phyloP scores from a whole-genome alignment of 2,113 vertebrate genomes.

The Callopanchax toddi region DNA sequence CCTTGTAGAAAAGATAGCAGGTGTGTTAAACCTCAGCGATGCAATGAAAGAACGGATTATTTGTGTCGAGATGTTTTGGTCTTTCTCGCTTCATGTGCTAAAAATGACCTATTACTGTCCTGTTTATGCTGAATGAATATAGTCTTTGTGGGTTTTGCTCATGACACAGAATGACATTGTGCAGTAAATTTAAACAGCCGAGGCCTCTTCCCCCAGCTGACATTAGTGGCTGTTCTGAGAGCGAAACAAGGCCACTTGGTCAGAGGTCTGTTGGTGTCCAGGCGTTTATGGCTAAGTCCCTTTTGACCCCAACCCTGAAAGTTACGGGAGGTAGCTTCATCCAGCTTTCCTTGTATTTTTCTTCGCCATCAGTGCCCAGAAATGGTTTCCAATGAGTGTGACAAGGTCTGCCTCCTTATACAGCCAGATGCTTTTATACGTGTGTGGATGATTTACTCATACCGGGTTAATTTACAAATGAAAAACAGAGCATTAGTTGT shows the following conservation, averaged over 20 bases:
- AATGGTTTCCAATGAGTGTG: background rate
- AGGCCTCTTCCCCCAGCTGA: constrained; percentile 57
- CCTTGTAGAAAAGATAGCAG: constrained; percentile 17
- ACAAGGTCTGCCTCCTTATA: no score
- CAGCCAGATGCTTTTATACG: no score
- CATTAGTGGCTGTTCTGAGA: constrained; percentile 48
- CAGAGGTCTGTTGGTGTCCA: constrained; percentile 74
- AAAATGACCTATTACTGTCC: constrained; percentile 21
- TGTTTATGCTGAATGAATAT: constrained; percentile 49
- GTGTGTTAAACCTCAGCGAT: constrained; percentile 14
- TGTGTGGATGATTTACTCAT: background rate
- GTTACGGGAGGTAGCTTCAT: constrained; percentile 55
- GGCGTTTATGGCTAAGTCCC: constrained; percentile 61
- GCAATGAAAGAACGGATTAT: constrained; percentile 6
- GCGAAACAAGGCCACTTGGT: constrained; percentile 64
- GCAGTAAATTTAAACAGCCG: constrained; percentile 66
- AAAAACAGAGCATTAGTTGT: background rate
- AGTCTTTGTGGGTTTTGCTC: constrained; percentile 39
- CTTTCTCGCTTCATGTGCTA: constrained; percentile 10
- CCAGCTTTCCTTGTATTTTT: constrained; percentile 54
- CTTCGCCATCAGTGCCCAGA: constrained; percentile 21
- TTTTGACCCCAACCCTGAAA: constrained; percentile 62
- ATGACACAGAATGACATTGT: constrained; percentile 58
- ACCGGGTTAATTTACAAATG: background rate
- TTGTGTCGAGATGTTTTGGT: constrained; percentile 6